Conservation (phyloP, 1,140 invertebrate species). For the Frieseomelitta varia region DNA sequence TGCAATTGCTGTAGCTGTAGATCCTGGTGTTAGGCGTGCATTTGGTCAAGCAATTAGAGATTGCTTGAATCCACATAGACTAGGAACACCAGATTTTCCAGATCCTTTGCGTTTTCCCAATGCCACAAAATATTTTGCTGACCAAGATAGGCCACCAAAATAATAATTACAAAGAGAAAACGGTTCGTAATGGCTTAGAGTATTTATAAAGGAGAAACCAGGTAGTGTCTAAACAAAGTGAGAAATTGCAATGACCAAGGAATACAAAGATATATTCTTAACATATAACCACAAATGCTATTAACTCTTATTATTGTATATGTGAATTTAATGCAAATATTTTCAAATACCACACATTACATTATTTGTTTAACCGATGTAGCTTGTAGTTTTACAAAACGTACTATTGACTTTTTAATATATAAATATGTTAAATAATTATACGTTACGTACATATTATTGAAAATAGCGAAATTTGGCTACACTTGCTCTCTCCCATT, state of each 20-base stretch:
- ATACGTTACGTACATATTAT: constrained; percentile 19
- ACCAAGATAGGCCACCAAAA: constrained; percentile 71
- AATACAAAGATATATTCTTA: constrained; percentile 39
- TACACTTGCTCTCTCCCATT: constrained; percentile 29
- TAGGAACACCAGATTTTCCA: constrained; percentile 75
- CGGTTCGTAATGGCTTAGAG: constrained; percentile 38
- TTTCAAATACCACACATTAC: constrained; percentile 14
- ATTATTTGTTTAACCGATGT: constrained; percentile 11
- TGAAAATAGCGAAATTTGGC: constrained; percentile 31
- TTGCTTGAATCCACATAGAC: constrained; percentile 74
- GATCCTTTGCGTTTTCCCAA: constrained; percentile 78
- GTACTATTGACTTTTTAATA: constrained; percentile 7
- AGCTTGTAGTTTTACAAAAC: neutral
- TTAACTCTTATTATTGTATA: constrained; percentile 20
- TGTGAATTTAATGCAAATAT: neutral
- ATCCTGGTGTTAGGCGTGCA: constrained; percentile 76
- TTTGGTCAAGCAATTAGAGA: constrained; percentile 80
- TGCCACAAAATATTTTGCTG: constrained; percentile 77
- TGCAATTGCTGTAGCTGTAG: constrained; percentile 75
- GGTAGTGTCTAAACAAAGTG: constrained; percentile 19
- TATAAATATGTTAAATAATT: constrained; percentile 45
- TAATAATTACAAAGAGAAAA: constrained; percentile 59
- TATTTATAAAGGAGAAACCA: constrained; percentile 40
- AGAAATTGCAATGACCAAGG: constrained; percentile 40
- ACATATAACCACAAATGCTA: constrained; percentile 25